Conservation (phyloP, 2,888 invertebrate species). For the Colletes collaris region DNA sequence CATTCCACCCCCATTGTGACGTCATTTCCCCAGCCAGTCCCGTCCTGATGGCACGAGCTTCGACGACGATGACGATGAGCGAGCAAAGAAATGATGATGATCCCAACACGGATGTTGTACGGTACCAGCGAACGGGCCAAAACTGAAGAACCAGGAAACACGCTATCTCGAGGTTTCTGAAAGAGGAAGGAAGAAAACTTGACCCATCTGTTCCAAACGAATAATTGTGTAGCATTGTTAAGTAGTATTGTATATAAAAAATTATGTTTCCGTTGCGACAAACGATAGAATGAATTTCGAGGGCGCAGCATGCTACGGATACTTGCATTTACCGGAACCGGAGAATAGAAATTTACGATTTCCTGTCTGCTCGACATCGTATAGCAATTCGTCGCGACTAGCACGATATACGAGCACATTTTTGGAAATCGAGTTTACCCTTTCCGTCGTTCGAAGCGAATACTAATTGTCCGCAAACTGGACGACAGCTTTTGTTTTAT, state of each 20-base stretch:
- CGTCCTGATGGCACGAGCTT: conserved; percentile 62
- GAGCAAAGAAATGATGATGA: conserved; percentile 51
- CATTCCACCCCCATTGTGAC: conserved; percentile 81
- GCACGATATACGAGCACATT: conserved; percentile 41
- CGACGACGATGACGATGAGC: conserved; percentile 65
- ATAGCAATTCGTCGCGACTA: conserved; percentile 43
- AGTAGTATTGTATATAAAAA: conserved; percentile 18
- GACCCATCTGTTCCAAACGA: conserved; percentile 54
- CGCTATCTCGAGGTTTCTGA: conserved; percentile 36
- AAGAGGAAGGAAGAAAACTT: conserved; percentile 55
- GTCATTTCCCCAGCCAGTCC: conserved; percentile 69
- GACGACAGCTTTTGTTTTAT: conserved; percentile 6
- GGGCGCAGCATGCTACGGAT: background rate
- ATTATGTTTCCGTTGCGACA: conserved; percentile 16
- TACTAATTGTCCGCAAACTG: conserved; percentile 32
- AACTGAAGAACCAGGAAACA: conserved; percentile 18
- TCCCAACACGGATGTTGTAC: conserved; percentile 34
- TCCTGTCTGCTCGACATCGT: conserved; percentile 51
- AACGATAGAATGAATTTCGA: conserved; percentile 11
- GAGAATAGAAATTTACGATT: conserved; percentile 4
- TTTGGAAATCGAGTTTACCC: conserved; percentile 8
- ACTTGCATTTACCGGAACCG: conserved; percentile 10
- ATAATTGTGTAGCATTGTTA: conserved; percentile 45
- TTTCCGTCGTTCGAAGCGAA: conserved; percentile 40
- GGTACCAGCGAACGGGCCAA: conserved; percentile 37